phyloP scores from a whole-genome alignment of 1,140 invertebrate species.

The Cyrtorhinus lividipennis region DNA sequence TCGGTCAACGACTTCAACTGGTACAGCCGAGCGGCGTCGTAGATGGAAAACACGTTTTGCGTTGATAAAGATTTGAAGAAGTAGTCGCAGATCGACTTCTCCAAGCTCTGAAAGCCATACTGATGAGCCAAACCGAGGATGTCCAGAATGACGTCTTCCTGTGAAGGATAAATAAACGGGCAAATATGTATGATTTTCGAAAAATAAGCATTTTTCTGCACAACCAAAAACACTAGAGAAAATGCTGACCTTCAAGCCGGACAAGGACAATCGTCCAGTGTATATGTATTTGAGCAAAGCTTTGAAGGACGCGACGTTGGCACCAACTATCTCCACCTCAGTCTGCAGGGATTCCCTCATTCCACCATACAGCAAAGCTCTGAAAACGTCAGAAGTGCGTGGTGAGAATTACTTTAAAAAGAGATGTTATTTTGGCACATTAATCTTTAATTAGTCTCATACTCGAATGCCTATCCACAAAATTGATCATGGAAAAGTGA shows the following conservation, averaged over 20 bases:
- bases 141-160: constrained; percentile 75
- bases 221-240: too few species aligned
- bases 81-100: constrained; percentile 83
- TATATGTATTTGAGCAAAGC: constrained; percentile 89
- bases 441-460: background rate
- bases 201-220: too few species aligned
- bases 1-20: constrained; percentile 43
- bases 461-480: background rate
- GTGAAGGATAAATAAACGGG: constrained; percentile 20
- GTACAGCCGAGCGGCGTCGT: constrained; percentile 75
- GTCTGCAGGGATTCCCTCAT: constrained; percentile 69
- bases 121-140: constrained; percentile 81
- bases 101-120: constrained; percentile 86
- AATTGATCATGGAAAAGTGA: constrained; percentile 11
- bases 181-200: too few species aligned
- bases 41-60: constrained; percentile 82
- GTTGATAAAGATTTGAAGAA: constrained; percentile 72
- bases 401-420: too few species aligned
- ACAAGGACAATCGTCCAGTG: constrained; percentile 73
- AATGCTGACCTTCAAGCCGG: constrained; percentile 44
- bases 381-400: constrained; percentile 26
- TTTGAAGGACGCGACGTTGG: constrained; percentile 79
- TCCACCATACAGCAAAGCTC: constrained; percentile 77
- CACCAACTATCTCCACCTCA: constrained; percentile 72
- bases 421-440: too few species aligned